Conservation (phyloP, 2,797 vertebrate genomes). For the Centropyge bicolor region DNA sequence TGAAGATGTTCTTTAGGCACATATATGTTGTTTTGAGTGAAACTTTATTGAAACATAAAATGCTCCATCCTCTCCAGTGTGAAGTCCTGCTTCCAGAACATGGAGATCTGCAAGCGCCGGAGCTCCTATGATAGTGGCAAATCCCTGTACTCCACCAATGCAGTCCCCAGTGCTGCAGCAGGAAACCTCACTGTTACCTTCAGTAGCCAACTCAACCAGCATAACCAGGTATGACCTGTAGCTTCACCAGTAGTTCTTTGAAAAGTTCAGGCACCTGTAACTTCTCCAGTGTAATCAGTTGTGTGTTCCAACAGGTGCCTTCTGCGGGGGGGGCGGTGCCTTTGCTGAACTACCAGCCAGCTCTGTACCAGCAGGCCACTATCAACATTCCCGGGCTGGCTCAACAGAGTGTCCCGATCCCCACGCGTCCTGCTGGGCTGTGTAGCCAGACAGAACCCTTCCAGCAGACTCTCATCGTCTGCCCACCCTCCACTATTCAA, state of each 20-base stretch:
- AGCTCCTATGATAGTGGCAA: slow-evolving; percentile 95
- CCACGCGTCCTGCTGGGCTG: slow-evolving; percentile 93
- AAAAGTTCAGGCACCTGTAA: not conserved
- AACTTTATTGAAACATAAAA: slow-evolving; percentile 3
- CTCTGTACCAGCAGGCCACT: slow-evolving; percentile 96
- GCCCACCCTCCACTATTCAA: slow-evolving; percentile 94
- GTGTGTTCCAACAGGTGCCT: slow-evolving; percentile 89
- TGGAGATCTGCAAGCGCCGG: slow-evolving; percentile 98
- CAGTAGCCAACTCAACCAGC: slow-evolving; percentile 97
- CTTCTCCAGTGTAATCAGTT: slow-evolving; percentile 64
- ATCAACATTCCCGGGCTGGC: slow-evolving; percentile 96
- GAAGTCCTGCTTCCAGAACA: slow-evolving; percentile 99
- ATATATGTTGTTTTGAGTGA: not conserved
- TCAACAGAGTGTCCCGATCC: slow-evolving; percentile 94
- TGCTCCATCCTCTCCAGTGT: slow-evolving; percentile 84
- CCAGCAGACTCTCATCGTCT: slow-evolving; percentile 98
- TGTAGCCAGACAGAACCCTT: slow-evolving; percentile 96
- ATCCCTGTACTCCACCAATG: slow-evolving; percentile 93
- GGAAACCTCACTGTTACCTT: slow-evolving; percentile 99
- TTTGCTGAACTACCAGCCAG: slow-evolving; percentile 97
- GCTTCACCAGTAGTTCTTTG: not conserved
- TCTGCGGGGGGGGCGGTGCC: slow-evolving; percentile 95
- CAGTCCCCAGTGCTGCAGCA: slow-evolving; percentile 94
- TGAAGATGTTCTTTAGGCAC: not conserved
- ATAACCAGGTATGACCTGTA: slow-evolving; percentile 90